Conservation (phyloP, 2,888 invertebrate species). For the Pseudeuparius sepicola region DNA sequence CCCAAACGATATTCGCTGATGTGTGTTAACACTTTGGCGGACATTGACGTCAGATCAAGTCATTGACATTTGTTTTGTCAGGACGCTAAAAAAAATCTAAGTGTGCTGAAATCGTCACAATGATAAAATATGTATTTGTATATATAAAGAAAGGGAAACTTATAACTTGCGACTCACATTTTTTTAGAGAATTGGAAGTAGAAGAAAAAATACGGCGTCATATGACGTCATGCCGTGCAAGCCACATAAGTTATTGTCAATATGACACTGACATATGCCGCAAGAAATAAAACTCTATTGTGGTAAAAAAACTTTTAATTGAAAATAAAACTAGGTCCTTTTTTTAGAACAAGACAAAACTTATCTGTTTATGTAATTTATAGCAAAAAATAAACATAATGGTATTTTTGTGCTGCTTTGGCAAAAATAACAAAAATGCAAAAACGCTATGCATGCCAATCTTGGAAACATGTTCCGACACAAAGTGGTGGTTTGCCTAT, state of each 20-base stretch:
- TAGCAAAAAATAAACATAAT: too few relatives aligned
- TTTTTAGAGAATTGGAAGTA: slow-evolving; percentile 2
- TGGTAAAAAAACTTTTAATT: slow-evolving; percentile 1
- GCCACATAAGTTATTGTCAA: not conserved
- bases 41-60: slow-evolving; percentile 1
- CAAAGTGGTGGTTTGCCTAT: slow-evolving; percentile 11
- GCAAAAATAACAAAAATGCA: too few relatives aligned
- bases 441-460: too few relatives aligned
- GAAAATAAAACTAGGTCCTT: not conserved
- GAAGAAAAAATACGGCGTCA: slow-evolving; percentile 1
- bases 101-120: slow-evolving; percentile 1
- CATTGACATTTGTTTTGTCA: slow-evolving; percentile 1
- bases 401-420: too few relatives aligned
- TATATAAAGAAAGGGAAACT: not conserved
- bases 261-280: slow-evolving; percentile 1
- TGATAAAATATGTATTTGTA: slow-evolving; percentile 2
- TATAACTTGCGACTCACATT: not conserved
- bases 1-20: too few relatives aligned
- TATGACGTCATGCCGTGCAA: slow-evolving; percentile 1
- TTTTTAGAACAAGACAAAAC: slow-evolving; percentile 1
- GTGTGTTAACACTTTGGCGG: slow-evolving; percentile 1
- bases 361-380: too few relatives aligned
- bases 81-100: not conserved
- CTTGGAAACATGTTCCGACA: slow-evolving; percentile 11
- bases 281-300: not conserved